Evolutionary conservation across 2,113 vertebrate species (phyloP).

Genomic region (Acrocephalus arundinaceus): DNA sequence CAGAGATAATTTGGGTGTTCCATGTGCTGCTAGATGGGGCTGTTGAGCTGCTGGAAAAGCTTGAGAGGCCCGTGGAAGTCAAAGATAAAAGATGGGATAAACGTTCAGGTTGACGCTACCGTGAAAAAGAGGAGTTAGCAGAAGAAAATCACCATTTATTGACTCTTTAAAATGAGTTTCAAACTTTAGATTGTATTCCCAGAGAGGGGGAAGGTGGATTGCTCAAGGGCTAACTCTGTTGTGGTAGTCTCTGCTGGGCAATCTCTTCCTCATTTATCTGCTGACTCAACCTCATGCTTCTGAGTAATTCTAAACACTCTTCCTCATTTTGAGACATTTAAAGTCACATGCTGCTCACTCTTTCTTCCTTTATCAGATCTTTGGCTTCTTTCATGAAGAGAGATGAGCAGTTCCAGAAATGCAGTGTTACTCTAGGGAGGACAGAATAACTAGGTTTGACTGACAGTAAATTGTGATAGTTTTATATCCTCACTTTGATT

Average conservation of each 20-base stretch:
- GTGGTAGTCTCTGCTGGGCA: neutral
- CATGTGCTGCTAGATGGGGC: conserved; percentile 39
- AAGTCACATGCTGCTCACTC: conserved; percentile 4
- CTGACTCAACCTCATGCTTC: conserved; percentile 38
- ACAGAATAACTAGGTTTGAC: neutral
- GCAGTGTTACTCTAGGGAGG: neutral
- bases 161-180: neutral
- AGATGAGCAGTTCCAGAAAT: neutral
- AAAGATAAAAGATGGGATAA: neutral
- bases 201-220: neutral
- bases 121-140: neutral
- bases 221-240: neutral
- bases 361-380: neutral
- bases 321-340: conserved; percentile 35
- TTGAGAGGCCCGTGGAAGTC: neutral
- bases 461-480: neutral
- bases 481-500: neutral
- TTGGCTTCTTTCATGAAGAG: neutral
- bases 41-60: conserved; percentile 35
- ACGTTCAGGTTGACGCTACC: neutral
- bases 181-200: neutral
- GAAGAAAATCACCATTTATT: neutral
- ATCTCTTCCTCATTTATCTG: conserved; percentile 46
- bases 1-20: neutral
- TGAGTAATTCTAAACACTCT: conserved; percentile 23